phyloP scores from a whole-genome alignment of 2,113 vertebrate species.

The Actenoides lindsayi region DNA sequence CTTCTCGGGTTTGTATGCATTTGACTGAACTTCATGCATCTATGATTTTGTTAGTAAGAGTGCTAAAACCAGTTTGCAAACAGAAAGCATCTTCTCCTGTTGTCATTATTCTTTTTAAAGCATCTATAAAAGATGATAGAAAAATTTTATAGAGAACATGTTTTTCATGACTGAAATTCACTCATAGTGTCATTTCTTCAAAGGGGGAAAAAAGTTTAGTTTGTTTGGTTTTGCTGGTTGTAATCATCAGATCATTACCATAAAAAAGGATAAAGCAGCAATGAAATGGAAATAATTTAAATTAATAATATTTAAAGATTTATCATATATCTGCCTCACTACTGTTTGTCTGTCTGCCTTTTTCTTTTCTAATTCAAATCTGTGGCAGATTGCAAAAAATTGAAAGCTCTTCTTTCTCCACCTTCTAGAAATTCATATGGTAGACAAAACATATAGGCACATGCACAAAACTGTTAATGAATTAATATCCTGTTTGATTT shows the following conservation, averaged over 20 bases:
- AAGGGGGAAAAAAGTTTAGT: not conserved
- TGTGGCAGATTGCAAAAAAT: not conserved
- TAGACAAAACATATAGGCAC: not conserved
- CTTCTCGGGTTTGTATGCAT: not conserved
- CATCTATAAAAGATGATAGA: not conserved
- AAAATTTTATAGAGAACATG: not conserved
- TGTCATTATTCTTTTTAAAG: not conserved
- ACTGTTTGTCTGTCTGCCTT: not conserved
- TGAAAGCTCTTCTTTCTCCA: not conserved
- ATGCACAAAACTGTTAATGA: not conserved
- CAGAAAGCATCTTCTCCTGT: not conserved
- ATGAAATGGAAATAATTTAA: not conserved
- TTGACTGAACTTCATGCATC: not conserved
- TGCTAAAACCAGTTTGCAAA: not conserved
- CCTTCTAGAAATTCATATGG: not conserved
- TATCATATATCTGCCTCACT: not conserved
- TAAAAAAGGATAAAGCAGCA: not conserved
- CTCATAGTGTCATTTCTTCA: not conserved
- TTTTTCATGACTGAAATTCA: not conserved
- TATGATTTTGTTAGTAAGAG: not conserved
- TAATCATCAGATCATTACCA: not conserved
- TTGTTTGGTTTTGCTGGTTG: not conserved
- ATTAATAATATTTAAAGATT: not conserved
- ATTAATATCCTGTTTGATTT: conserved; percentile 1
- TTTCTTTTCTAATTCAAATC: not conserved